These are phyloP conservation scores for Petrolisthes manimaculis DNA, from an alignment of 2,888 invertebrate species.

Conservation along the genomic window DNA sequence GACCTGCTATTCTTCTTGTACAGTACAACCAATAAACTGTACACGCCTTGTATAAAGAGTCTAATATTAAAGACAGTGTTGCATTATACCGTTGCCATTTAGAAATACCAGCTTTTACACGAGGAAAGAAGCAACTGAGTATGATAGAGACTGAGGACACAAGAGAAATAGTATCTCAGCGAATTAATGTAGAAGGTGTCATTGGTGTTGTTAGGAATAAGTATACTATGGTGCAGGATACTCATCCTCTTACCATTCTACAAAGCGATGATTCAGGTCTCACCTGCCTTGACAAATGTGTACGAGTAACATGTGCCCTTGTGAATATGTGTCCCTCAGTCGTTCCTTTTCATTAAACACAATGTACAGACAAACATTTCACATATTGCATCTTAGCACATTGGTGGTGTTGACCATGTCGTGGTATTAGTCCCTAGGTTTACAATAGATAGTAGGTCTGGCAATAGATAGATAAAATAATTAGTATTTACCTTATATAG, in stretches of 20 bases:
- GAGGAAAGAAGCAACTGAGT: constrained; percentile 39
- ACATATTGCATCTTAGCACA: too few species aligned
- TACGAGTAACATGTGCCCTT: constrained; percentile 17
- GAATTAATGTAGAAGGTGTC: constrained; percentile 66
- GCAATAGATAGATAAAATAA: too few species aligned
- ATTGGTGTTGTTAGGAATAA: constrained; percentile 61
- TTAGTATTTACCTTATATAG: too few species aligned
- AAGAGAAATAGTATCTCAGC: constrained; percentile 30
- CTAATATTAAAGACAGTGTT: constrained; percentile 54
- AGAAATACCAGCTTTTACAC: constrained; percentile 65
- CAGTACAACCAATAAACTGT: too few species aligned
- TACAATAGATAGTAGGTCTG: too few species aligned
- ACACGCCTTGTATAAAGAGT: too few species aligned
- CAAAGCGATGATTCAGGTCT: constrained; percentile 15
- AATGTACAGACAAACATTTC: too few species aligned
- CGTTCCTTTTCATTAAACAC: neutral
- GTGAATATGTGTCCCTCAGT: constrained; percentile 17
- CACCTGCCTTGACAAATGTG: constrained; percentile 20
- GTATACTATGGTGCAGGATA: constrained; percentile 64
- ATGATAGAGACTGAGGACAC: constrained; percentile 12
- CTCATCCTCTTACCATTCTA: constrained; percentile 16
- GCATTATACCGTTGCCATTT: constrained; percentile 32
- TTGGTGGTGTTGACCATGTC: too few species aligned
- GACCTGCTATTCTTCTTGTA: too few species aligned
- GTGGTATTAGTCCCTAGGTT: too few species aligned